Evolutionary conservation across 1,140 invertebrate species (phyloP).

Genomic region (Monomorium pharaonis): DNA sequence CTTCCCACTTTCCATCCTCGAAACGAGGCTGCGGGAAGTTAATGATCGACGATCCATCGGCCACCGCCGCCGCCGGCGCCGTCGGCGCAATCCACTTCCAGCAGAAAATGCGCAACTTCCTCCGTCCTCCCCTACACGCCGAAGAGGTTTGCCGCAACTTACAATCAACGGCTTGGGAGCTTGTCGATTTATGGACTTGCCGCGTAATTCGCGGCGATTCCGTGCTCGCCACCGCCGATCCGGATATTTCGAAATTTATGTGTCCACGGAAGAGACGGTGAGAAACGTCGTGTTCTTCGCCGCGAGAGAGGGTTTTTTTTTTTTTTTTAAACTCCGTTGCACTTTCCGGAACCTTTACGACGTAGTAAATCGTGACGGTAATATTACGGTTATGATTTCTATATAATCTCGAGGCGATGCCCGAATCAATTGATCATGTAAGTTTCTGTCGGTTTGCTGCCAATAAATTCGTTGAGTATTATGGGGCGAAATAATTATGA

Average conservation of each 20-base stretch:
- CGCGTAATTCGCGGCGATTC: conserved; percentile 23
- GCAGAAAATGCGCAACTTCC: conserved; percentile 57
- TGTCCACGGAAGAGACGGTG: not conserved
- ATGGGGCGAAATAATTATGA: not conserved
- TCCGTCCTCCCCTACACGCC: not conserved
- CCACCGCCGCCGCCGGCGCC: not conserved
- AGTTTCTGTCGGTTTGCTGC: not conserved
- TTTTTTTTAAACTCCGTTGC: not conserved
- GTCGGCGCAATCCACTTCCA: conserved; percentile 39
- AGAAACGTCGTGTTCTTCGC: conserved; percentile 15
- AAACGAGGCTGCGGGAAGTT: conserved; percentile 50
- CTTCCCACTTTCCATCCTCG: conserved; percentile 65
- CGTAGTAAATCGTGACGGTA: conserved; percentile 39
- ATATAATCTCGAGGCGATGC: not conserved
- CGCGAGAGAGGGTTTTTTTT: conserved; percentile 1
- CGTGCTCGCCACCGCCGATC: not conserved
- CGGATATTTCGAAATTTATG: conserved; percentile 49
- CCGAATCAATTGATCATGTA: not conserved
- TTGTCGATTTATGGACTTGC: not conserved
- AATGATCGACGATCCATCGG: conserved; percentile 35
- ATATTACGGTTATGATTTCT: conserved; percentile 35
- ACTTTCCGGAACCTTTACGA: conserved; percentile 24
- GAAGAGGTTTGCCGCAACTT: conserved; percentile 13
- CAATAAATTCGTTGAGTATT: not conserved
- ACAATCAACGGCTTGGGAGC: not conserved